These are phyloP conservation scores for Pristionchus fissidentatus DNA, from an alignment of 2,888 invertebrate species.

Conservation along the genomic window DNA sequence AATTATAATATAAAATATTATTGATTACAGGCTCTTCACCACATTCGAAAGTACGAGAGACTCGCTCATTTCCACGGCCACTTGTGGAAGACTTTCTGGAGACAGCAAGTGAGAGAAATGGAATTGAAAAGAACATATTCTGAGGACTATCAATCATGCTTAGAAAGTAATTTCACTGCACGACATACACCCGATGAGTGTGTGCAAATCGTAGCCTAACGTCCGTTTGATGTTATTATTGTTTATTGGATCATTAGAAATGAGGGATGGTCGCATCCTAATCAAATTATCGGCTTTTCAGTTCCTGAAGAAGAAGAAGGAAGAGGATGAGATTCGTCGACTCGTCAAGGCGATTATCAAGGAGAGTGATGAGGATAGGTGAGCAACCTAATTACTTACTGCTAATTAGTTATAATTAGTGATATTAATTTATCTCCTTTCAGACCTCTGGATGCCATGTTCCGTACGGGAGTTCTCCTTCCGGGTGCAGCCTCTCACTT, in stretches of 20 bases:
- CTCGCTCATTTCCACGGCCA: slow-evolving; percentile 41
- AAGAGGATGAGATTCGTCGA: slow-evolving; percentile 36
- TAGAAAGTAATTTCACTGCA: too few species aligned
- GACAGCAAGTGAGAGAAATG: slow-evolving; percentile 39
- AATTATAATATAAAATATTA: not conserved
- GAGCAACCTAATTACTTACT: not conserved
- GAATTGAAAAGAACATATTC: not conserved
- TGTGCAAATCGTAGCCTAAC: not conserved
- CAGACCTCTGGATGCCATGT: slow-evolving; percentile 40
- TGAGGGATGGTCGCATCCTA: too few species aligned
- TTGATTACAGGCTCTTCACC: slow-evolving; percentile 38
- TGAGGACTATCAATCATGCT: too few species aligned
- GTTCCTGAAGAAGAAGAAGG: slow-evolving; percentile 38
- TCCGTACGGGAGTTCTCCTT: slow-evolving; percentile 41
- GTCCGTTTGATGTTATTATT: too few species aligned
- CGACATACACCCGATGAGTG: too few species aligned
- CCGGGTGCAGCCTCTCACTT: slow-evolving; percentile 31
- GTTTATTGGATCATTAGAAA: not conserved
- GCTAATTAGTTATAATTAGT: not conserved
- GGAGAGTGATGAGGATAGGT: slow-evolving; percentile 38
- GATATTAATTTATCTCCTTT: not conserved
- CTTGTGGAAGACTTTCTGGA: slow-evolving; percentile 47
- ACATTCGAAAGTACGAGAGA: slow-evolving; percentile 39
- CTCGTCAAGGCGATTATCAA: slow-evolving; percentile 35
- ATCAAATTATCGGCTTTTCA: not conserved